phyloP scores from a whole-genome alignment of 2,888 invertebrate genomes.

The Lymantria dispar region DNA sequence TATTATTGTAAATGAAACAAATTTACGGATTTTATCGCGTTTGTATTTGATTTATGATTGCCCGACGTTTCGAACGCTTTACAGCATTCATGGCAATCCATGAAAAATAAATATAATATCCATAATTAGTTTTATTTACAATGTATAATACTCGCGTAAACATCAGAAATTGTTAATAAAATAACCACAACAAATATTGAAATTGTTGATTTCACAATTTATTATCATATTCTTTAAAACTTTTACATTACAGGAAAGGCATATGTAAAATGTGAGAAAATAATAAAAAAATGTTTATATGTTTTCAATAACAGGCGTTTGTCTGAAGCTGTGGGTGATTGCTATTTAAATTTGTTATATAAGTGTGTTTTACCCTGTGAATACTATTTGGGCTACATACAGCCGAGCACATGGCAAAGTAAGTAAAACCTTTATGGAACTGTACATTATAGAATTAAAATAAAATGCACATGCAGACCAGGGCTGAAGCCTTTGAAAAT shows the following conservation, averaged over 20 bases:
- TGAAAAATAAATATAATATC: too few species aligned
- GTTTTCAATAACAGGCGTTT: constrained; percentile 59
- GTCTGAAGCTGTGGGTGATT: constrained; percentile 65
- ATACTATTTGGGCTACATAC: constrained; percentile 74
- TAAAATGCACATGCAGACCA: background rate
- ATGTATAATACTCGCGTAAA: too few species aligned
- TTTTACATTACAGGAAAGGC: constrained; percentile 50
- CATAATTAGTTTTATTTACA: too few species aligned
- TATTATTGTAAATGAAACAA: too few species aligned
- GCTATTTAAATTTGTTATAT: constrained; percentile 79
- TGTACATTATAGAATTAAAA: background rate
- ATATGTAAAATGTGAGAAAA: constrained; percentile 62
- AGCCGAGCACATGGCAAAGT: constrained; percentile 82
- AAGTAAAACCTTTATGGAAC: constrained; percentile 11
- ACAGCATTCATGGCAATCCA: too few species aligned
- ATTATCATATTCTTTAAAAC: background rate
- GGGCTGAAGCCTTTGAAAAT: too few species aligned
- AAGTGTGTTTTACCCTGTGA: constrained; percentile 78
- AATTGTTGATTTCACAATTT: too few species aligned
- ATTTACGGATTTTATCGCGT: too few species aligned
- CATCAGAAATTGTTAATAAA: too few species aligned
- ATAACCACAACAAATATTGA: too few species aligned
- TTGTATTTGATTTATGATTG: too few species aligned
- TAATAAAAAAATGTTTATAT: constrained; percentile 59
- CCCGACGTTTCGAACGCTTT: too few species aligned